These are phyloP conservation scores for Orthonyx spaldingii DNA, from an alignment of 2,113 vertebrate species.

Conservation along the genomic window DNA sequence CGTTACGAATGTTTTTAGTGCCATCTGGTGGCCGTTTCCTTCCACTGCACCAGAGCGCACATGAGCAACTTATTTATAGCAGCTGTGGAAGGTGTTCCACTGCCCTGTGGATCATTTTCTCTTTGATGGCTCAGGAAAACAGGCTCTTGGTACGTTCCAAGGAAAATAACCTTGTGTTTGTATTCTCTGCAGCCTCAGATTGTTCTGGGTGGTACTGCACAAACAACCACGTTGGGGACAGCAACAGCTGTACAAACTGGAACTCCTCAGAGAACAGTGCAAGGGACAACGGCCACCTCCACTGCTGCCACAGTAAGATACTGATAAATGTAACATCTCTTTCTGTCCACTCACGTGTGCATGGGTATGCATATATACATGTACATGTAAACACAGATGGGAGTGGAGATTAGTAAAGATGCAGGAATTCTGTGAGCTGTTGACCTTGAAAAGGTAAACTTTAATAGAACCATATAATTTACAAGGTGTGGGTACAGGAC, in stretches of 20 bases:
- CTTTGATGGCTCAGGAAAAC: neutral
- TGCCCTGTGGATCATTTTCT: neutral
- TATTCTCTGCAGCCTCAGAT: conserved; percentile 79
- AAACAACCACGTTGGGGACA: conserved; percentile 77
- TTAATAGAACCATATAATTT: neutral
- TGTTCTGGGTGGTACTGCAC: conserved; percentile 82
- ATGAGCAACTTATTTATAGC: neutral
- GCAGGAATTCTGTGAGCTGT: neutral
- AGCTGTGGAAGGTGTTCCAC: neutral
- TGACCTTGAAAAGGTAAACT: neutral
- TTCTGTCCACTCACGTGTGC: neutral
- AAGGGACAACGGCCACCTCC: conserved; percentile 77
- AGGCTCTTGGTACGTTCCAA: accelerated
- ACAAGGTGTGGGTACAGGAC: neutral
- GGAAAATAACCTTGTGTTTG: neutral
- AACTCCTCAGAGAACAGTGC: conserved; percentile 81
- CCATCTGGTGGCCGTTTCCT: conserved; percentile 59
- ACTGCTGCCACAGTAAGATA: conserved; percentile 82
- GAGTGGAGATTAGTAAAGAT: neutral
- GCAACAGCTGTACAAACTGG: conserved; percentile 84
- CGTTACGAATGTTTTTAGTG: conserved; percentile 13
- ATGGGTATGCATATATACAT: neutral
- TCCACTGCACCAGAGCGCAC: neutral
- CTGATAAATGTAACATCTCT: neutral
- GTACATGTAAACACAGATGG: neutral